Conservation (phyloP, 2,113 vertebrate genomes). For the Hystrix cristata region DNA sequence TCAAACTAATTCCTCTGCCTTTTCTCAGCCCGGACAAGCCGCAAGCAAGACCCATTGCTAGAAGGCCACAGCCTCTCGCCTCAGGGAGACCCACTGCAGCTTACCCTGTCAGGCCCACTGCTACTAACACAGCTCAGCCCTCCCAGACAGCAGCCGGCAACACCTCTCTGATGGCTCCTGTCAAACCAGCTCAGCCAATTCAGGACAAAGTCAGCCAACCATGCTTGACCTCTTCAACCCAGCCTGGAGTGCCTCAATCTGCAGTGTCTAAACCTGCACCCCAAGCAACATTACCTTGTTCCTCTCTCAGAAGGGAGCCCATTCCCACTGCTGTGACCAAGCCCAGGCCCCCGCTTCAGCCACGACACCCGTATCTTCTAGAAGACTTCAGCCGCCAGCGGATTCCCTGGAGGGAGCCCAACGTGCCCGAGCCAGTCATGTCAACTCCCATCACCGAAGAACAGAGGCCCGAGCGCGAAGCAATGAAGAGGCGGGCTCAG, state of each 20-base stretch:
- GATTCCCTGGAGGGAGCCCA: not conserved
- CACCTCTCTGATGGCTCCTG: not conserved
- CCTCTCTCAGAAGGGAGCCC: not conserved
- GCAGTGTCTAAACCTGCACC: not conserved
- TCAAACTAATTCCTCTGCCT: slow-evolving; percentile 59
- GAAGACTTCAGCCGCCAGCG: slow-evolving; percentile 54
- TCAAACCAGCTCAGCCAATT: not conserved
- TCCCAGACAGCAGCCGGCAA: not conserved
- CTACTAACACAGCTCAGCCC: not conserved
- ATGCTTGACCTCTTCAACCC: not conserved
- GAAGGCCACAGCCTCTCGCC: not conserved
- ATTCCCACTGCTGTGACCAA: not conserved
- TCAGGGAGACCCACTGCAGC: not conserved
- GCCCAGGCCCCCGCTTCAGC: not conserved
- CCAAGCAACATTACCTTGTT: not conserved
- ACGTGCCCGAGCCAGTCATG: not conserved
- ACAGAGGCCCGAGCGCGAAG: slow-evolving; percentile 65
- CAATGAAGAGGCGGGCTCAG: slow-evolving; percentile 69
- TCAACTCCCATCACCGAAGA: slow-evolving; percentile 62
- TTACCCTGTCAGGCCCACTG: not conserved
- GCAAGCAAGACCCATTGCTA: not conserved
- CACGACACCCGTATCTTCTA: not conserved
- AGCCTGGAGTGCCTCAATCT: not conserved
- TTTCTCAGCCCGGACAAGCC: slow-evolving; percentile 55
- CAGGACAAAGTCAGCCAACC: rapidly evolving